Percentiles rank a stretch among this genome's conserved stretches.
phyloP scores from a whole-genome alignment of 1,140 invertebrate species.

The Hyphantria cunea region DNA sequence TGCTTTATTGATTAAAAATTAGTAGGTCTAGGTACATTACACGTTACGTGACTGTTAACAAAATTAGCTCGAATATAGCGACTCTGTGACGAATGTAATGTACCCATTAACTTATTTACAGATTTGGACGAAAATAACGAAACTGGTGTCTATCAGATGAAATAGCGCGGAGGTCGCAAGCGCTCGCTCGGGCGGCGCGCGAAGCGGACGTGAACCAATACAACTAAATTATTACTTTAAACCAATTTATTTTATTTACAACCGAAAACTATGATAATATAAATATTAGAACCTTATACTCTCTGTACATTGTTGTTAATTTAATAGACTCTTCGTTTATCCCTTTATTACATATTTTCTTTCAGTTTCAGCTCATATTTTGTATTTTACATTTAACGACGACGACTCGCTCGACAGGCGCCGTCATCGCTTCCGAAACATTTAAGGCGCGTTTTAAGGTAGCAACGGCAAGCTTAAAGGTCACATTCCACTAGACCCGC shows the following conservation, averaged over 20 bases:
- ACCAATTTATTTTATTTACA: constrained; percentile 52
- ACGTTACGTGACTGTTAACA: constrained; percentile 25
- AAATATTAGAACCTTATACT: constrained; percentile 71
- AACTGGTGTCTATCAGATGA: constrained; percentile 15
- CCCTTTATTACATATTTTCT: constrained; percentile 11
- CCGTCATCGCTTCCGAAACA: not conserved
- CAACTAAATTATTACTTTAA: constrained; percentile 37
- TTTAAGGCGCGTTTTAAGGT: not conserved
- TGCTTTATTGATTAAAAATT: constrained; percentile 77
- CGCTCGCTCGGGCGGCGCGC: not conserved
- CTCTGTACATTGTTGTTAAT: constrained; percentile 65
- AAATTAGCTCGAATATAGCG: constrained; percentile 23
- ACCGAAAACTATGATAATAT: constrained; percentile 51
- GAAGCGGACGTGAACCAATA: too few species aligned
- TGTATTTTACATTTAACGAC: too few species aligned
- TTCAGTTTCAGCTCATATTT: too few species aligned
- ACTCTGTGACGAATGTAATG: constrained; percentile 1
- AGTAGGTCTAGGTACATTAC: constrained; percentile 61
- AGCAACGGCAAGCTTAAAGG: constrained; percentile 9
- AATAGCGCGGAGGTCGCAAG: not conserved
- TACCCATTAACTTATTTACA: constrained; percentile 31
- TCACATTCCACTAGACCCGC: too few species aligned
- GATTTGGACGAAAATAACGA: constrained; percentile 21
- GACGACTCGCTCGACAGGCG: not conserved
- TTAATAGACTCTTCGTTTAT: constrained; percentile 46